Base-by-base conservation (phyloP, 1,140 invertebrate species). In the Pissodes strobi region DNA sequence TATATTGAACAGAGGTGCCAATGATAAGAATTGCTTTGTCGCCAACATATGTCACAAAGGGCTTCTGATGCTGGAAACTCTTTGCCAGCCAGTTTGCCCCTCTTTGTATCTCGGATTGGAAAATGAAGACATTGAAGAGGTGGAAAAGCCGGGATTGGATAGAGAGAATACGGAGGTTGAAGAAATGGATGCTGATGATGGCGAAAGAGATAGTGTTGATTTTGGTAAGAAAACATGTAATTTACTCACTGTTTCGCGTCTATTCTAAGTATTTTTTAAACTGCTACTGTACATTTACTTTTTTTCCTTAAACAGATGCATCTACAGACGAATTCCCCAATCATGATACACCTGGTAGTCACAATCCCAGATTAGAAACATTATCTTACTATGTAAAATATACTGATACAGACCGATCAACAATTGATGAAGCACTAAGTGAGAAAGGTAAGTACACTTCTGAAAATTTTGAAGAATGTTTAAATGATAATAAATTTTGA, bases 31-130 rank as follows among this genome's bases (percentile, higher is more conserved):
- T 34, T 53, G 30, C 9, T 39, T 43, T 22, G 38, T 65, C 8
- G 18, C 41, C 1, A 22, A 38, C 6, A 19, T 39, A 18, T 68
- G 67, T 49, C 34, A 60, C 56, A 27, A 43, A 18, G 56, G 67
- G 4, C n/a, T 68, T 8, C 39, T 46, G 17, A 17, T 38, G 15
- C 37, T 65, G n/a, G 67, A 68, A 13, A 34, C 18, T n/a, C 34
- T 68, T n/a, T 68, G 67, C 27, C 67, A 65, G 22, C 67, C 67
- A 2, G 22, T 65, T 55, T 65, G 61, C 48, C 67, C 67, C 21
- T 61, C 67, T 4, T 39, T 68, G 23, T 58, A 34, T 55, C 6
- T 61, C 4, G 49, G 60, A n/a, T 12, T 27, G 8, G 34, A 37
- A 15, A 49, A 38, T 3, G 43, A 30, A n/a, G 19, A 37, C 8